phyloP scores from a whole-genome alignment of 2,113 vertebrate species.

The Campylomormyrus tamandua region DNA sequence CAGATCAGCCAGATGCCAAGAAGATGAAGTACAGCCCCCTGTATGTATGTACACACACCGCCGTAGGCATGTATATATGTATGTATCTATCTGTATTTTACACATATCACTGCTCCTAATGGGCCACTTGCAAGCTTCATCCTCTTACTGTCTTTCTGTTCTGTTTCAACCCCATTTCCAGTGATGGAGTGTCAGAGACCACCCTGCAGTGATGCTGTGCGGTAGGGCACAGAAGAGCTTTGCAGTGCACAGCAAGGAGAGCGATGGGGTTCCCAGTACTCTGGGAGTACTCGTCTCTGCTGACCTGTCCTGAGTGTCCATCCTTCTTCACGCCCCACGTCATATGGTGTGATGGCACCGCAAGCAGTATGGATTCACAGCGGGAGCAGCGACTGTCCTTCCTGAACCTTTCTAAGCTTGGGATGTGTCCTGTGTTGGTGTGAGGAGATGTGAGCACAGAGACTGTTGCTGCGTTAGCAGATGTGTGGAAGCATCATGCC shows the following conservation, averaged over 20 bases:
- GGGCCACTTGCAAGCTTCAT: background rate
- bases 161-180: constrained; percentile 22
- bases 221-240: constrained; percentile 51
- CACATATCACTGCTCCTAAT: background rate
- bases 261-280: constrained; percentile 27
- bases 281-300: background rate
- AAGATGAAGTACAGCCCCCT: constrained; percentile 65
- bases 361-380: constrained; percentile 30
- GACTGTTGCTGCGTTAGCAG: background rate
- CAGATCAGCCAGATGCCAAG: constrained; percentile 66
- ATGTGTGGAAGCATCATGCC: background rate
- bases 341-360: background rate
- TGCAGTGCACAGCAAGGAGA: constrained; percentile 52
- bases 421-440: no score
- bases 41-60: constrained; percentile 40
- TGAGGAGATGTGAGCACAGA: background rate
- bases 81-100: background rate
- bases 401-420: constrained; percentile 22
- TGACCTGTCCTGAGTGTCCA: background rate
- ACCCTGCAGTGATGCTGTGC: constrained; percentile 55
- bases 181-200: constrained; percentile 44
- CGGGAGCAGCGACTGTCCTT: constrained; percentile 42
- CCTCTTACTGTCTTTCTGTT: background rate
- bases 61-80: background rate
- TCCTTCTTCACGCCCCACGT: background rate